These are phyloP conservation scores for Lysiphlebus fabarum DNA, from an alignment of 1,140 invertebrate species.

Conservation along the genomic window DNA sequence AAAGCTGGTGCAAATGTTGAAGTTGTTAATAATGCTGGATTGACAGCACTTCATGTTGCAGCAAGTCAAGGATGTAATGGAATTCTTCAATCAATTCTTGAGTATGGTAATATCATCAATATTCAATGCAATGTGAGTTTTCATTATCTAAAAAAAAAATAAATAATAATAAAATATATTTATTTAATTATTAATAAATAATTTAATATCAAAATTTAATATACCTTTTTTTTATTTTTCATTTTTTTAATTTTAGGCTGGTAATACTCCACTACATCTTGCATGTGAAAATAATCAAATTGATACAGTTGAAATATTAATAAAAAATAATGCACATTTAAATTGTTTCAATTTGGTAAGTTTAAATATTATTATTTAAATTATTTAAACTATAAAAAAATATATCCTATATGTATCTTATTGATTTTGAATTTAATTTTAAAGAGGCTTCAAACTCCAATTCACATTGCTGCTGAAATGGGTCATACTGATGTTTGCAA, in stretches of 20 bases:
- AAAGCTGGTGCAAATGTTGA: conserved; percentile 61
- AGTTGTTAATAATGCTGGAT: conserved; percentile 60
- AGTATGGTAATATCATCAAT: conserved; percentile 65
- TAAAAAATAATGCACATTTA: conserved; percentile 68
- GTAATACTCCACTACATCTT: conserved; percentile 73
- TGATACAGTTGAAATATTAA: conserved; percentile 68
- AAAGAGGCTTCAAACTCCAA: conserved; percentile 65
- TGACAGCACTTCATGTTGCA: conserved; percentile 72
- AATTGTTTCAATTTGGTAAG: conserved; percentile 72
- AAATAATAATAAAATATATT: no score
- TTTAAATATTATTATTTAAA: conserved; percentile 25
- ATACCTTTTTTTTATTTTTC: not conserved
- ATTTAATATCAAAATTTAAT: not conserved
- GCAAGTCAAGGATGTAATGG: conserved; percentile 70
- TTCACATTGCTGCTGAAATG: conserved; percentile 69
- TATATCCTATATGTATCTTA: not conserved
- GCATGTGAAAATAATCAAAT: conserved; percentile 70
- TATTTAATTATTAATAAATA: no score
- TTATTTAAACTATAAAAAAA: not conserved
- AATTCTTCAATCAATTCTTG: conserved; percentile 67
- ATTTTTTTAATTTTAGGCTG: conserved; percentile 58
- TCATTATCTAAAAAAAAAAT: not conserved
- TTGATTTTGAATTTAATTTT: conserved; percentile 18
- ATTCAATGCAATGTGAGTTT: conserved; percentile 68
- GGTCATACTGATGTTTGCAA: conserved; percentile 68